These are phyloP conservation scores for Morone saxatilis DNA, from an alignment of 2,113 vertebrate species.

Conservation along the genomic window DNA sequence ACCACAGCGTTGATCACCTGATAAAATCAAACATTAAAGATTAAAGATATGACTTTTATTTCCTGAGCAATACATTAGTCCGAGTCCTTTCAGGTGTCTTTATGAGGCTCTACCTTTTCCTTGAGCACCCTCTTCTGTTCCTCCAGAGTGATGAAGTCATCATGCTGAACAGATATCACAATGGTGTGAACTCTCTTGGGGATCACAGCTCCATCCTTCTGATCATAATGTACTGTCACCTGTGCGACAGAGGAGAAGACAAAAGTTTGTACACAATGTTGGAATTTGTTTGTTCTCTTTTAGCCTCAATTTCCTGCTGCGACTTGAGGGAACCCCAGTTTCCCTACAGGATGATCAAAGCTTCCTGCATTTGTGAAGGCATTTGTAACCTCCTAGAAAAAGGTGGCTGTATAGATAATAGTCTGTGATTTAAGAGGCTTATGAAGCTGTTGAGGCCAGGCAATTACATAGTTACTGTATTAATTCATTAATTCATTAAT, in stretches of 20 bases:
- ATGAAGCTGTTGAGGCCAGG: not conserved
- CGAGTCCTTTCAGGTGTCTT: not conserved
- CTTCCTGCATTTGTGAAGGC: not conserved
- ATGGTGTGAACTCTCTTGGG: slow-evolving; percentile 93
- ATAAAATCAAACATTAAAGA: slow-evolving; percentile 1
- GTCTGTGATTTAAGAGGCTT: not conserved
- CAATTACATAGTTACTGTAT: not conserved
- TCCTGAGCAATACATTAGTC: accelerated
- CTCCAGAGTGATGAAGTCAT: slow-evolving; percentile 88
- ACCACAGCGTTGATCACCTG: slow-evolving; percentile 90
- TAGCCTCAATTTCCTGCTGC: not conserved
- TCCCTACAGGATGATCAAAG: not conserved
- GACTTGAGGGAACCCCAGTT: not conserved
- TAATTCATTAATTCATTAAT: not conserved
- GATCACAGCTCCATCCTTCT: slow-evolving; percentile 90
- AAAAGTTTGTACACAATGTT: not conserved
- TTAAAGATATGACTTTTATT: not conserved
- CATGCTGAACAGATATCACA: slow-evolving; percentile 95
- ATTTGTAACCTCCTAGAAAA: not conserved
- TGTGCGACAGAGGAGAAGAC: slow-evolving; percentile 44
- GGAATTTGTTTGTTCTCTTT: not conserved
- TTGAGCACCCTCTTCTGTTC: slow-evolving; percentile 89
- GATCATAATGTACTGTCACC: slow-evolving; percentile 94
- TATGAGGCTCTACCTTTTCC: slow-evolving; percentile 81
- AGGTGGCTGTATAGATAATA: not conserved